Evolutionary conservation across 2,113 vertebrate species (phyloP), one percentile per base, ranked within the genome.

Genomic region (Serinus canaria): DNA sequence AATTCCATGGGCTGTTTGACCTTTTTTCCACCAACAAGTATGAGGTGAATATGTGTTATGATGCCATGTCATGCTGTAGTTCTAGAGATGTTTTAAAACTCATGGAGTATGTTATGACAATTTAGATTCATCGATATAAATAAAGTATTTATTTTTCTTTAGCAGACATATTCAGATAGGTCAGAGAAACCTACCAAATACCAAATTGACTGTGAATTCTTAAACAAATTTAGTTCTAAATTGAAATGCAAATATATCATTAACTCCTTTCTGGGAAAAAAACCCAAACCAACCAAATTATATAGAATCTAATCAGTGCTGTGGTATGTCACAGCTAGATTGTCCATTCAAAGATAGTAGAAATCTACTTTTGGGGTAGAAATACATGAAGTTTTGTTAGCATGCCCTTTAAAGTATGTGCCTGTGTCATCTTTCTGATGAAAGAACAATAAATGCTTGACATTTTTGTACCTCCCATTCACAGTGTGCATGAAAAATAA

Each of bases 51-150:
- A 37, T 27, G 2, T 47, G 6, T 41, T 47, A 35, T 20, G 10
- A 24, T 44, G 6, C 4, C 10, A 3, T 66, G 49, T 73, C 58
- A 37, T 44, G 15, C 8, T 49, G 7, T 5, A 41, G 15, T 27
- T 86, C 28, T 68, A 15, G 28, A 64, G 25, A 31, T 23, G 41
- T 52, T 53, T 60, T 60, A 47, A 76, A 90, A 76, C 13, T 52
- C 52, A 30, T 1, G 14, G 7, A 5, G 0, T 60, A 52, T 52
- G 5, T 22, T 44, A 44, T 16, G 4, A 43, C 9, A 46, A 2
- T 84, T 33, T 3, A 28, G 25, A 53, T 18, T 35, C 15, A 60
- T 12, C 6, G 30, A 3, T 41, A 47, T 13, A 22, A 79, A 55
- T 17, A 79, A 79, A 68, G 25, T 6, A 55, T 19, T 1, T 52